Evolutionary conservation across 2,888 invertebrate genomes (phyloP).

Genomic region (Stenichneumon culpator): DNA sequence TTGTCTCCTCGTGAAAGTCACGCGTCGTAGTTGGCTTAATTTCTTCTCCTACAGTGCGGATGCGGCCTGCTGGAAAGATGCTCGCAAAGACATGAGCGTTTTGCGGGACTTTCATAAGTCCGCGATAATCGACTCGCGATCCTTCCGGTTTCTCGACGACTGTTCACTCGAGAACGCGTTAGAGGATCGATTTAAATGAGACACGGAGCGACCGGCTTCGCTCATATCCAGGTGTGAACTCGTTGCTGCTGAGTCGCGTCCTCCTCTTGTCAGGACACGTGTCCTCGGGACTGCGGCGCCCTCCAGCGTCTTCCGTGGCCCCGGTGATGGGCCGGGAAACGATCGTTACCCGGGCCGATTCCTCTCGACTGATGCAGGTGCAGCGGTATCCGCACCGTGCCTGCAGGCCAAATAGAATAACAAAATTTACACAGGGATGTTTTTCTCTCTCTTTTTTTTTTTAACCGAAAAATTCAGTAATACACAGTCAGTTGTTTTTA

Average conservation of each 20-base stretch:
- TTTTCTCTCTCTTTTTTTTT: slow-evolving; percentile 31
- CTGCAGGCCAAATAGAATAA: slow-evolving; percentile 78
- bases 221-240: slow-evolving; percentile 81
- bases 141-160: slow-evolving; percentile 11
- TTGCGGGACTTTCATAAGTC: slow-evolving; percentile 12
- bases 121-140: not conserved
- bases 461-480: not conserved
- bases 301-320: slow-evolving; percentile 76
- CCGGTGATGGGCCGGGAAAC: slow-evolving; percentile 73
- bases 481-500: not conserved
- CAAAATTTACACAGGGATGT: slow-evolving; percentile 24
- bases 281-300: slow-evolving; percentile 73
- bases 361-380: slow-evolving; percentile 80
- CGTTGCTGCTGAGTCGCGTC: slow-evolving; percentile 78
- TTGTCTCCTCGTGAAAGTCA: not conserved
- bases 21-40: not conserved
- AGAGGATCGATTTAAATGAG: not conserved
- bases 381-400: slow-evolving; percentile 84
- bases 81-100: not conserved
- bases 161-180: not conserved
- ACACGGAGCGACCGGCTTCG: slow-evolving; percentile 19
- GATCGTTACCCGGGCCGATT: slow-evolving; percentile 71
- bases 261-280: slow-evolving; percentile 80
- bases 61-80: not conserved
- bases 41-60: not conserved